These are phyloP conservation scores for Polypedilum pembai DNA, from an alignment of 1,140 invertebrate species.

Conservation along the genomic window DNA sequence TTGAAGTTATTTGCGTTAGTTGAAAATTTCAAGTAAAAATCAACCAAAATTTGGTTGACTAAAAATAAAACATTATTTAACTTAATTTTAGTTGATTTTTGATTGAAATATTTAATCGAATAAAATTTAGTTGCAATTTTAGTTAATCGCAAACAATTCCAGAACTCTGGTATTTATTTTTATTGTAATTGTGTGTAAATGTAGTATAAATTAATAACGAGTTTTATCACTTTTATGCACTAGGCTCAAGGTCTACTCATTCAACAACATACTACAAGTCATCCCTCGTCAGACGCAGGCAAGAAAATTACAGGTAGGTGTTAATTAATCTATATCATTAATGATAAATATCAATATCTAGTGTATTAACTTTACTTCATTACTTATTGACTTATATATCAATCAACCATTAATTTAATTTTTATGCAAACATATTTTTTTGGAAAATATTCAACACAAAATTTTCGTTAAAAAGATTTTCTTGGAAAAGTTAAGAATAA, in stretches of 20 bases:
- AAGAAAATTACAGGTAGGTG: conserved; percentile 80
- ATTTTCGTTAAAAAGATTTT: conserved; percentile 60
- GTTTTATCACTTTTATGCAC: neutral
- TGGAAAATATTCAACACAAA: neutral
- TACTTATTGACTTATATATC: neutral
- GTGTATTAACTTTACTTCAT: neutral
- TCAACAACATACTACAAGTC: conserved; percentile 78
- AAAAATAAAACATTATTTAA: no score
- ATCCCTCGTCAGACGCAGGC: conserved; percentile 78
- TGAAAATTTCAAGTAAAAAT: conserved; percentile 30
- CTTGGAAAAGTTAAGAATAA: conserved; percentile 88
- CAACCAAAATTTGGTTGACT: neutral
- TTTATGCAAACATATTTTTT: neutral
- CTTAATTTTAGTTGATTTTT: no score
- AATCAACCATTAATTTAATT: neutral
- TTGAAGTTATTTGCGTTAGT: no score
- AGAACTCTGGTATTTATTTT: neutral
- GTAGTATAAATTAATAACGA: no score
- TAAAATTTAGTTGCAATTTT: no score
- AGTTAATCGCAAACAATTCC: no score
- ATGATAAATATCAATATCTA: neutral
- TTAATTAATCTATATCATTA: conserved; percentile 20
- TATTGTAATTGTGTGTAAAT: neutral
- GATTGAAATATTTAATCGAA: no score
- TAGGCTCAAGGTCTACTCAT: conserved; percentile 60